Evolutionary conservation across 2,113 vertebrate species (phyloP).

Genomic region (Dromiciops gliroides): DNA sequence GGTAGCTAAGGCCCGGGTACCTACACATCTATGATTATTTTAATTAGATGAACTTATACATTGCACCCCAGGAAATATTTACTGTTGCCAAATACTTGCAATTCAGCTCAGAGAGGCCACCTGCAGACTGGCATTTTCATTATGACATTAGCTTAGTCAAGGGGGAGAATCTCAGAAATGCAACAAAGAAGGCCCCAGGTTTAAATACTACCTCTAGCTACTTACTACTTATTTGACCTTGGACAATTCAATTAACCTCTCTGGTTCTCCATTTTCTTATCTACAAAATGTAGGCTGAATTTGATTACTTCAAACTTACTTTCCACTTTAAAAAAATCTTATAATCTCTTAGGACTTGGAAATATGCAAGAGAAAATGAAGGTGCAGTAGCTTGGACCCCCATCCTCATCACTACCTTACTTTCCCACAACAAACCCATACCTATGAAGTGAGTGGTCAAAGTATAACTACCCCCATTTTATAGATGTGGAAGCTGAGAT

Average conservation of each 20-base stretch:
- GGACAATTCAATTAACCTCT: background rate
- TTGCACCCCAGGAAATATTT: background rate
- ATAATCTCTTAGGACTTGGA: background rate
- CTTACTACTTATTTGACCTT: background rate
- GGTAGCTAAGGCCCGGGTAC: background rate
- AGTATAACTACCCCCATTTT: background rate
- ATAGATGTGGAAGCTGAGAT: background rate
- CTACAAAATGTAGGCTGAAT: background rate
- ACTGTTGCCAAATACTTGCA: background rate
- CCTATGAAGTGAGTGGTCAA: background rate
- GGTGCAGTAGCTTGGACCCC: background rate
- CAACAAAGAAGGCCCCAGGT: background rate
- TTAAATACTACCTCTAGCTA: background rate
- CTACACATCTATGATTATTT: background rate
- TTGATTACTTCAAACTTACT: background rate
- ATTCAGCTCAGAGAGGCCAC: background rate
- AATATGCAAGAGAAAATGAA: background rate
- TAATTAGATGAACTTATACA: background rate
- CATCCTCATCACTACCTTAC: background rate
- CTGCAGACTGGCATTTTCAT: background rate
- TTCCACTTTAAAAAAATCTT: background rate
- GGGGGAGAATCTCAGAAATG: background rate
- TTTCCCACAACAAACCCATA: background rate
- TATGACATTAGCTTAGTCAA: background rate
- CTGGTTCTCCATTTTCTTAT: background rate